Percentiles rank a stretch among this genome's conserved stretches.
Evolutionary conservation across 1,140 invertebrate genomes (phyloP).

Genomic region (Musca vetustissima): DNA sequence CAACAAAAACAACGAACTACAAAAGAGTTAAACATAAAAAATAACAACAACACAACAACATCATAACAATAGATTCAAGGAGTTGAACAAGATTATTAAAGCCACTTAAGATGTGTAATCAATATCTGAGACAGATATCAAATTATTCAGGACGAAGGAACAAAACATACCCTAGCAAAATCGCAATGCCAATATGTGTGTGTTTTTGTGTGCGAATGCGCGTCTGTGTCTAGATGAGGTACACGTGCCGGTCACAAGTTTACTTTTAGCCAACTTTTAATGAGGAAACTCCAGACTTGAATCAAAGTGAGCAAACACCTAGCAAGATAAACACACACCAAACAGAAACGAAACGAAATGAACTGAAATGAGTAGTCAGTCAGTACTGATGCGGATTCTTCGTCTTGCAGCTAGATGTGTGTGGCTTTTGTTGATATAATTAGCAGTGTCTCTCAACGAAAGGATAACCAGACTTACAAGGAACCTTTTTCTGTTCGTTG

Average conservation of each 20-base stretch:
- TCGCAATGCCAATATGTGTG: too few relatives aligned
- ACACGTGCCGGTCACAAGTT: conserved; percentile 17
- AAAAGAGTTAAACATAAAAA: too few relatives aligned
- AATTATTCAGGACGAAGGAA: background rate
- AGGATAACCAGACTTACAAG: too few relatives aligned
- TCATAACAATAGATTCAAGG: background rate
- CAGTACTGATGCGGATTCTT: too few relatives aligned
- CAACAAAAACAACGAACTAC: too few relatives aligned
- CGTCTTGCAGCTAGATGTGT: too few relatives aligned
- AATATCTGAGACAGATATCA: conserved; percentile 14
- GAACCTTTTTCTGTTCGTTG: too few relatives aligned
- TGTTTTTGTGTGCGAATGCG: background rate
- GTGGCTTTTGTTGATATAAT: too few relatives aligned
- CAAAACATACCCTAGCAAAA: background rate
- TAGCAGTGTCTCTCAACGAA: too few relatives aligned
- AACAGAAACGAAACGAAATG: background rate
- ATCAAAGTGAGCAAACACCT: background rate
- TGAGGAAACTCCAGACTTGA: background rate
- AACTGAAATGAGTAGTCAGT: background rate
- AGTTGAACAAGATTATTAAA: conserved; percentile 3
- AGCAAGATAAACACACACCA: background rate
- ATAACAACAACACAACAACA: background rate
- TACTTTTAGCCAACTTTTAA: conserved; percentile 9
- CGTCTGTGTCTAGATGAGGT: background rate
- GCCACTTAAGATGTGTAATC: conserved; percentile 20